Percentiles rank a stretch among this genome's conserved stretches.
Conservation (phyloP, 2,113 vertebrate species). For the Myotis lucifugus region DNA sequence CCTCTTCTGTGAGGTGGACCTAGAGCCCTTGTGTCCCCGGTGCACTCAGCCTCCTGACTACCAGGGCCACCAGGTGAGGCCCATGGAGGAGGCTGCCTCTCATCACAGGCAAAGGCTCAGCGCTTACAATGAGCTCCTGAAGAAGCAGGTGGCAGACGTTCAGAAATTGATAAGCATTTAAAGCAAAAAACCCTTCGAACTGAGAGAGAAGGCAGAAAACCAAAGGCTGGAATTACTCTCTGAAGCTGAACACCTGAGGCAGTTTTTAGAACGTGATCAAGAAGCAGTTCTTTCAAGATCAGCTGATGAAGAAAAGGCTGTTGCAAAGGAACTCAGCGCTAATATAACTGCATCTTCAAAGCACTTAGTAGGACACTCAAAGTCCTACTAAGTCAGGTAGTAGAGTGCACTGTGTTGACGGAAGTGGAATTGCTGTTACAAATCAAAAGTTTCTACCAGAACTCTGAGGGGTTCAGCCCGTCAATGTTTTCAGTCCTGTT, state of each 20-base stretch:
- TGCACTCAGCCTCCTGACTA: too few species aligned
- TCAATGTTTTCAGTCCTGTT: neutral
- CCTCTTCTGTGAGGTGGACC: conserved; percentile 71
- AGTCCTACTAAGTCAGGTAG: neutral
- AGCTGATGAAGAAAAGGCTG: neutral
- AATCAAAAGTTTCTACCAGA: neutral
- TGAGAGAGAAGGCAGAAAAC: too few species aligned
- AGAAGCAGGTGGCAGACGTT: too few species aligned
- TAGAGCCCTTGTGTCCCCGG: neutral
- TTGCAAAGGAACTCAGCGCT: neutral
- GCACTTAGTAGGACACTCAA: neutral
- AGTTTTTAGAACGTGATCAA: too few species aligned
- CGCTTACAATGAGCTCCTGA: too few species aligned
- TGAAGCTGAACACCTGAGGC: too few species aligned
- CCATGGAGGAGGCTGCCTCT: too few species aligned
- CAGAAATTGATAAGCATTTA: too few species aligned
- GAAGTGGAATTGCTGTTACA: neutral
- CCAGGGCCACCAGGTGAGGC: too few species aligned
- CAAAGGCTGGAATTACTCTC: too few species aligned
- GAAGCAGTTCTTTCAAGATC: neutral
- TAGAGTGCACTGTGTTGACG: accelerated
- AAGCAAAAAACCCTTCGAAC: too few species aligned
- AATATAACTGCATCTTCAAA: neutral
- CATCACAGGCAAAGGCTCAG: too few species aligned
- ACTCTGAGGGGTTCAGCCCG: neutral